Base-by-base conservation (phyloP, 2,888 invertebrate genomes). In the Morpho achilles region DNA sequence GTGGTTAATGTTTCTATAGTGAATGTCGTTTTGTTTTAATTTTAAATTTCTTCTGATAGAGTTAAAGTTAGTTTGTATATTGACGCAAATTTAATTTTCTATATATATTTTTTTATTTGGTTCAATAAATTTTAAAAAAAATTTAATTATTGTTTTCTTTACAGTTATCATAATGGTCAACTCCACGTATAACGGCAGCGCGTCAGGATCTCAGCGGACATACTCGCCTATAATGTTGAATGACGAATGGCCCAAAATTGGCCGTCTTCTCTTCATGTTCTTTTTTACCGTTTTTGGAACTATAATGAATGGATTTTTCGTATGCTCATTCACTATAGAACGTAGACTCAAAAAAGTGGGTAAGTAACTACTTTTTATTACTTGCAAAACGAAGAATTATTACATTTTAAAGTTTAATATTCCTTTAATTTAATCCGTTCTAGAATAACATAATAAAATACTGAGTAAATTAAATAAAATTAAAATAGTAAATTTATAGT, bases 221-320 rank as follows among this genome's bases (percentile, higher is more conserved):
- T 79, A 70, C 40, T 94, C 94, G 0, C 95, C 95, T 5, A 92
- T 95, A 39, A 93, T 93, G 0, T 73, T 95, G 39, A 93, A 92
- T 66, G 83, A 91, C 0, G 93, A 94, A 59, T 95, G 95, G 95
- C 92, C 95, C 6, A 88, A 94, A 32, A 89, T 95, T 32, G 93
- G 92, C 1, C 86, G 94, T 9, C 88, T 96, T 0, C 75, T 95
- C 7, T 80, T 94, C 10, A 53, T 81, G n/a, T 44, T 76, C 0
- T 3, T 64, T 0, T 67, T 64, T 32, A 53, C 75, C 0, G 54
- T 57, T 0, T 1, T 73, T 0, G 83, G 83, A 0, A 69, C 72
- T 0, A 67, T 67, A 0, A 57, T 76, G 49, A 83, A 83, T 9
- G 76, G 76, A 0, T 84, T 79, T 44, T 84, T 79, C 40, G 65